These are phyloP conservation scores for Lophotriccus pileatus DNA, from an alignment of 2,797 vertebrate genomes.

Conservation along the genomic window DNA sequence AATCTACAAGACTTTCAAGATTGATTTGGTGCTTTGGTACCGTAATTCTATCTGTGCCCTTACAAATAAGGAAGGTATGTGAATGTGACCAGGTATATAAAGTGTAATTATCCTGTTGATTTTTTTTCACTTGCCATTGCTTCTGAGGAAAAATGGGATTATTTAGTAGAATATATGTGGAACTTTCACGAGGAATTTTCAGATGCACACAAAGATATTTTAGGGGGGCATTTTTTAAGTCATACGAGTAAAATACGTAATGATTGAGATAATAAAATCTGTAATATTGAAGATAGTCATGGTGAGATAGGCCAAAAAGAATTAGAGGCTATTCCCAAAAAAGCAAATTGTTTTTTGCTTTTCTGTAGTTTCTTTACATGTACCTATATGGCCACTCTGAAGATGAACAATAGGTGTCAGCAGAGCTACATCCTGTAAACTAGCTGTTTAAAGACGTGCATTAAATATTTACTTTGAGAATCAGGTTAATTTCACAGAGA, in stretches of 20 bases:
- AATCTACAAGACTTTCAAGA: constrained; percentile 83
- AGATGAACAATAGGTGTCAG: constrained; percentile 60
- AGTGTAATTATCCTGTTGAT: neutral
- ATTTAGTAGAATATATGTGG: neutral
- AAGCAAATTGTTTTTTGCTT: neutral
- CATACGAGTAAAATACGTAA: neutral
- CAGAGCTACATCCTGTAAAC: constrained; percentile 27
- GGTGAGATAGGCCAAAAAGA: neutral
- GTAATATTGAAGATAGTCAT: neutral
- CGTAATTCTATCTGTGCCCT: constrained; percentile 73
- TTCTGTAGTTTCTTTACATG: neutral
- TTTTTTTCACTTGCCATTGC: neutral
- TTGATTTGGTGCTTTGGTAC: constrained; percentile 87
- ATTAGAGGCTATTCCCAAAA: neutral
- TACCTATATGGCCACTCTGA: neutral
- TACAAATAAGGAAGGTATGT: constrained; percentile 78
- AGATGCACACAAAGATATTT: neutral
- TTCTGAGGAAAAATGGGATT: neutral
- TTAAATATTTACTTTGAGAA: neutral
- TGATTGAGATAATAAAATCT: neutral
- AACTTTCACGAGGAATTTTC: neutral
- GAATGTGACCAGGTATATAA: neutral
- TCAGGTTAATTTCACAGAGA: neutral
- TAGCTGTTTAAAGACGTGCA: neutral
- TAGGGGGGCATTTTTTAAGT: neutral